Percentiles rank a stretch among this genome's conserved stretches.
These are phyloP conservation scores for Lutjanus campechanus DNA, from an alignment of 2,797 vertebrate genomes.

Conservation along the genomic window DNA sequence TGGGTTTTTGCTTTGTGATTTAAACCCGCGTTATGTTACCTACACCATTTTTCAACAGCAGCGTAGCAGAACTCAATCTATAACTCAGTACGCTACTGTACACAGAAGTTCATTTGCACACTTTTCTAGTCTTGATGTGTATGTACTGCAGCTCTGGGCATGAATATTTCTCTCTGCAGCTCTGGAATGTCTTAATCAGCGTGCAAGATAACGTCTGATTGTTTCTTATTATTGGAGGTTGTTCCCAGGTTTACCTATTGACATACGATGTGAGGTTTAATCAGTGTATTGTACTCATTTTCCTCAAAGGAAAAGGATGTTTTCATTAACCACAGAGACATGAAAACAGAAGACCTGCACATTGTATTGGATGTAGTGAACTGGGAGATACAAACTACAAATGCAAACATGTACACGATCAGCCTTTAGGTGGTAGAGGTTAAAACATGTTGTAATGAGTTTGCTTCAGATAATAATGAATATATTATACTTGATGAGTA, in stretches of 20 bases:
- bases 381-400: background rate
- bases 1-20: conserved; percentile 52
- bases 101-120: conserved; percentile 40
- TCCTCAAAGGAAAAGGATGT: background rate
- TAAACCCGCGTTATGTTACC: conserved; percentile 37
- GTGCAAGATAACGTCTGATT: background rate
- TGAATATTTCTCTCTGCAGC: conserved; percentile 30
- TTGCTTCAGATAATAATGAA: no score
- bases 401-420: background rate
- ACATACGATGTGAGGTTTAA: background rate
- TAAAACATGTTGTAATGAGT: background rate
- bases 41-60: conserved; percentile 38
- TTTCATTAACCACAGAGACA: background rate
- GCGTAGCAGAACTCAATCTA: conserved; percentile 18
- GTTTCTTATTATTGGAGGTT: background rate
- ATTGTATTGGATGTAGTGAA: background rate
- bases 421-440: background rate
- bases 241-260: background rate
- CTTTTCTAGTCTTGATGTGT: conserved; percentile 3
- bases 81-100: conserved; percentile 16
- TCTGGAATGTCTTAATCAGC: background rate
- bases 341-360: background rate
- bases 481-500: no score
- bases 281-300: background rate
- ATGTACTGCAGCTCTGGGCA: background rate